phyloP scores from a whole-genome alignment of 2,888 invertebrate genomes.

The Maniola hyperantus region DNA sequence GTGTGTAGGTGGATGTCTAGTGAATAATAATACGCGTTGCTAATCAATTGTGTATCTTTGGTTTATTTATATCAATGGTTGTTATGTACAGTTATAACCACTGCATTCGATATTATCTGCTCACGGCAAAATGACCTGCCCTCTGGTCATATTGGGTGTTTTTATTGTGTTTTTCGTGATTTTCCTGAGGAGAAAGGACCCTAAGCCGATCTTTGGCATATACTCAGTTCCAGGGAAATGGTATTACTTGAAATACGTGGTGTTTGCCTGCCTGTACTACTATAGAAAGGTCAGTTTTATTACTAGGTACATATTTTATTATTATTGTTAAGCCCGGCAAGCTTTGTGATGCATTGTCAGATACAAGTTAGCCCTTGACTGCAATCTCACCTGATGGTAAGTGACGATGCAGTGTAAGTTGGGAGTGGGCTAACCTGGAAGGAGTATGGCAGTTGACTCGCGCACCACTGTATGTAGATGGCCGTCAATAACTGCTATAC shows the following conservation, averaged over 20 bases:
- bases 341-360: too few species aligned
- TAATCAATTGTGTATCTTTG: constrained; percentile 5
- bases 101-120: not conserved
- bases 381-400: too few species aligned
- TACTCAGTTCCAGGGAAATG: constrained; percentile 85
- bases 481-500: too few species aligned
- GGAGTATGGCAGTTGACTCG: too few species aligned
- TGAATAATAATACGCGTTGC: too few species aligned
- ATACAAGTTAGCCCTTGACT: too few species aligned
- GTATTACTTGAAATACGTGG: constrained; percentile 84
- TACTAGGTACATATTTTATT: too few species aligned
- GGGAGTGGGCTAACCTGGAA: too few species aligned
- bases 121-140: constrained; percentile 33
- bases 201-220: constrained; percentile 81
- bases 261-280: constrained; percentile 79
- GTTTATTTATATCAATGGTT: not conserved
- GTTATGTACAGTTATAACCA: not conserved
- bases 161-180: constrained; percentile 54
- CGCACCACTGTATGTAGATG: too few species aligned
- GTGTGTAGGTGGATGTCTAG: too few species aligned
- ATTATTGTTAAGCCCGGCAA: too few species aligned
- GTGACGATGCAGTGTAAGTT: too few species aligned
- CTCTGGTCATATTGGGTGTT: constrained; percentile 21
- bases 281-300: constrained; percentile 76
- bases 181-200: constrained; percentile 57